Conservation (phyloP, 2,888 invertebrate genomes). For the Helleia helle region DNA sequence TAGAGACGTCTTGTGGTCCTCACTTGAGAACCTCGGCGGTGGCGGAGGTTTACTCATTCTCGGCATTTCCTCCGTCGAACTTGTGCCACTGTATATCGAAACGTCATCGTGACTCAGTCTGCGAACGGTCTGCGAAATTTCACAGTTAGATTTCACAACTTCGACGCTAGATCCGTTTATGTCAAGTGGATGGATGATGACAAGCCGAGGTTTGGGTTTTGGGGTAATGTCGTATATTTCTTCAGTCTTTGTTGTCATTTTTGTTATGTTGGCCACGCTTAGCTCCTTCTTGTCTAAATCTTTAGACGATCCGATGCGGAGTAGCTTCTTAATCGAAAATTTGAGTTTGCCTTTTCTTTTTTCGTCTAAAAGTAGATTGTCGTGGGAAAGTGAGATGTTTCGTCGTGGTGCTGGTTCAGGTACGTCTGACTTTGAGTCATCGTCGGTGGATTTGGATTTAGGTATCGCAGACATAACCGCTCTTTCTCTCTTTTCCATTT, state of each 20-base stretch:
- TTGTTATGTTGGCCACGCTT: slow-evolving; percentile 49
- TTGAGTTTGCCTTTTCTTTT: slow-evolving; percentile 81
- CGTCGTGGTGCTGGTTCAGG: slow-evolving; percentile 81
- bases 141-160: slow-evolving; percentile 77
- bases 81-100: slow-evolving; percentile 59
- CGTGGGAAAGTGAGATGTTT: slow-evolving; percentile 83
- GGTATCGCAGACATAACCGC: slow-evolving; percentile 49
- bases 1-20: slow-evolving; percentile 63
- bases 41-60: slow-evolving; percentile 81
- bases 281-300: slow-evolving; percentile 76
- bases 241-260: slow-evolving; percentile 67
- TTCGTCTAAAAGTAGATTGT: slow-evolving; percentile 76
- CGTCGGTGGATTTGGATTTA: slow-evolving; percentile 43
- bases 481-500: slow-evolving; percentile 83
- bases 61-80: slow-evolving; percentile 45
- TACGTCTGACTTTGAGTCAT: slow-evolving; percentile 46
- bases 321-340: slow-evolving; percentile 87
- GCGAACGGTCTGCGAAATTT: slow-evolving; percentile 46
- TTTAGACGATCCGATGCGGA: slow-evolving; percentile 84
- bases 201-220: slow-evolving; percentile 82
- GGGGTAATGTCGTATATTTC: slow-evolving; percentile 73
- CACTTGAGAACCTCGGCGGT: slow-evolving; percentile 77
- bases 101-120: slow-evolving; percentile 68
- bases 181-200: slow-evolving; percentile 91
- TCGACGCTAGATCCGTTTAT: slow-evolving; percentile 87